Evolutionary conservation across 2,888 invertebrate species (phyloP).

Genomic region (Meteorus cinctellus): DNA sequence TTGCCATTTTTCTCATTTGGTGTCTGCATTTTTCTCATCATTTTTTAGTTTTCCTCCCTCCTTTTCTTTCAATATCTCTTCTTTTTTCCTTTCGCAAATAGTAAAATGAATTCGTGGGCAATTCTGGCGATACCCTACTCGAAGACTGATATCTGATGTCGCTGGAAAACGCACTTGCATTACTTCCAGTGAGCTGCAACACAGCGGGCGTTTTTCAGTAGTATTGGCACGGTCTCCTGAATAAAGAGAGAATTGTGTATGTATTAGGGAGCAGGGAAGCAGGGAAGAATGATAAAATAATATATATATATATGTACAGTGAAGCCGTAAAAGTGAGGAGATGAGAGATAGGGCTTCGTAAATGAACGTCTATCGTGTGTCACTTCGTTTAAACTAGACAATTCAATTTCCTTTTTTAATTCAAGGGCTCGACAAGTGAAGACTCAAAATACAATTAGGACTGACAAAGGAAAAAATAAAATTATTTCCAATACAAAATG

Average conservation of each 20-base stretch:
- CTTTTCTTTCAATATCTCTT: background rate
- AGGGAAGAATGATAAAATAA: background rate
- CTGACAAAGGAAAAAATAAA: background rate
- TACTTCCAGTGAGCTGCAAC: constrained; percentile 32
- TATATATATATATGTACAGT: constrained; percentile 3
- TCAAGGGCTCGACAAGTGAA: background rate
- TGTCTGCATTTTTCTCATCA: background rate
- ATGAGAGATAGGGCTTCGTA: constrained; percentile 35
- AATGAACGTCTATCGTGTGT: constrained; percentile 31
- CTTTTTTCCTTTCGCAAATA: background rate
- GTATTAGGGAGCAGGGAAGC: background rate
- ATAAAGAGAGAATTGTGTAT: constrained; percentile 16
- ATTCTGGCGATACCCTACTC: background rate
- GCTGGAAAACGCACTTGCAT: constrained; percentile 23
- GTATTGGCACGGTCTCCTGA: constrained; percentile 36
- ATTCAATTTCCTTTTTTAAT: constrained; percentile 6
- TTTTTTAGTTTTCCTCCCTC: background rate
- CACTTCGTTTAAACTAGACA: constrained; percentile 9
- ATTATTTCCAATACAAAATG: background rate
- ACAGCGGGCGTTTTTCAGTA: background rate
- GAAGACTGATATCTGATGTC: constrained; percentile 25
- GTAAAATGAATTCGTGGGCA: constrained; percentile 22
- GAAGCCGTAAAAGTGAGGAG: constrained; percentile 33
- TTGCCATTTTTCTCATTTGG: constrained; percentile 18
- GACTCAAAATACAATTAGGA: background rate